Percentiles rank a stretch among this genome's conserved stretches.
Evolutionary conservation across 2,797 vertebrate genomes (phyloP).

Genomic region (Tenualosa thibaudeaui): DNA sequence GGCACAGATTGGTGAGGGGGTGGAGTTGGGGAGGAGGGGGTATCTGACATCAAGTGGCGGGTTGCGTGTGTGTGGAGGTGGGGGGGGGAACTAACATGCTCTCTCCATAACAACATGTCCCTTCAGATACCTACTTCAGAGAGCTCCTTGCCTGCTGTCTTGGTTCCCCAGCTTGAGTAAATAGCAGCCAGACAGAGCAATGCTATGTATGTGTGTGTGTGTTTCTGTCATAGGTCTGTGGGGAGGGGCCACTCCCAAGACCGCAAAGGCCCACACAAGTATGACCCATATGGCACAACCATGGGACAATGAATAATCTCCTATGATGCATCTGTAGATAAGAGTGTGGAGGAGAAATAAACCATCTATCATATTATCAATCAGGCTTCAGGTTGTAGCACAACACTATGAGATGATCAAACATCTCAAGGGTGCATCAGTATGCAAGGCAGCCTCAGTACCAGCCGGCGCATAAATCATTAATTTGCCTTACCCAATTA

Average conservation of each 20-base stretch:
- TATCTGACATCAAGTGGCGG: conserved; percentile 48
- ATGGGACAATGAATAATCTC: not conserved
- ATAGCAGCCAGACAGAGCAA: not conserved
- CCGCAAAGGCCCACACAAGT: not conserved
- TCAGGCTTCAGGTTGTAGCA: conserved; percentile 61
- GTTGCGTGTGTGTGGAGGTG: conserved; percentile 49
- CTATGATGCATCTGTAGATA: not conserved
- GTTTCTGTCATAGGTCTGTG: not conserved
- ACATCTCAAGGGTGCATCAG: conserved; percentile 69
- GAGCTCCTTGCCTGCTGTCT: not conserved
- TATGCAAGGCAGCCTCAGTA: conserved; percentile 63
- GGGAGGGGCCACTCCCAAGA: not conserved
- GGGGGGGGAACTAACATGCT: conserved; percentile 55
- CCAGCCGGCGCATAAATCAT: conserved; percentile 69
- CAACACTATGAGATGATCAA: conserved; percentile 62
- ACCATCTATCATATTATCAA: conserved; percentile 27
- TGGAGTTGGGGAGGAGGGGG: conserved; percentile 56
- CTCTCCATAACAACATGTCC: not conserved
- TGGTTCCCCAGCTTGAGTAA: not conserved
- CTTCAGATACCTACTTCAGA: not conserved
- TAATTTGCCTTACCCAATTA: conserved; percentile 68
- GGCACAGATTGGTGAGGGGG: not conserved
- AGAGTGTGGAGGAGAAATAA: not conserved
- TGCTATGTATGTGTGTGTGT: not conserved
- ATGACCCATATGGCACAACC: no score